phyloP scores from a whole-genome alignment of 2,113 vertebrate species.

The Romanogobio albipinnatus region DNA sequence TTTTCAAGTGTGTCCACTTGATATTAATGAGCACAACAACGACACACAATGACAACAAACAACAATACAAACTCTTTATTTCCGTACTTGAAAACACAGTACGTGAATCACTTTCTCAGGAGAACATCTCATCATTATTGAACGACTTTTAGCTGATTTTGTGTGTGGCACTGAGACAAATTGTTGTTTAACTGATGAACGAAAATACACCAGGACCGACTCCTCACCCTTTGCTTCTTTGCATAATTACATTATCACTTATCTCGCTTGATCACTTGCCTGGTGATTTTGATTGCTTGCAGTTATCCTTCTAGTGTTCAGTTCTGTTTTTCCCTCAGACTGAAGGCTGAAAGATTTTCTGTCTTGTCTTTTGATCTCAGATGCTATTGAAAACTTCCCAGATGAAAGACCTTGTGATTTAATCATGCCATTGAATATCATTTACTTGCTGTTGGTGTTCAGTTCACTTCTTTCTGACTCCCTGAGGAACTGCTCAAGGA shows the following conservation, averaged over 20 bases:
- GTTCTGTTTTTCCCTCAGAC: not conserved
- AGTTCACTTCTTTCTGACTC: not conserved
- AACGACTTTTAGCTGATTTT: constrained; percentile 10
- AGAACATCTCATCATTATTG: not conserved
- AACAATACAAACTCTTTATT: not conserved
- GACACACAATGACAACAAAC: not conserved
- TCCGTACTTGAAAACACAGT: not conserved
- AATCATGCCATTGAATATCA: constrained; percentile 39
- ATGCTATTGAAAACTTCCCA: constrained; percentile 32
- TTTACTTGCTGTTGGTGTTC: constrained; percentile 42
- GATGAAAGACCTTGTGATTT: constrained; percentile 32
- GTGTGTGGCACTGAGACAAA: not conserved
- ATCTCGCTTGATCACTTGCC: constrained; percentile 63
- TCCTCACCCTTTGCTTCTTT: constrained; percentile 7
- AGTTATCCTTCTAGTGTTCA: constrained; percentile 12
- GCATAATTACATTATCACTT: constrained; percentile 66
- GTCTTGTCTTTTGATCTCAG: constrained; percentile 47
- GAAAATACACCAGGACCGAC: constrained; percentile 1
- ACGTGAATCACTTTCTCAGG: not conserved
- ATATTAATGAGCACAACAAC: constrained; percentile 39
- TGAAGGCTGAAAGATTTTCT: constrained; percentile 32
- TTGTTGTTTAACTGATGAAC: not conserved
- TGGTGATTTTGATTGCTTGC: constrained; percentile 42
- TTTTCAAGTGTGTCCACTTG: constrained; percentile 34
- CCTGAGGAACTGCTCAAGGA: constrained; percentile 16